phyloP scores from a whole-genome alignment of 2,113 vertebrate species.

The Agapornis roseicollis region DNA sequence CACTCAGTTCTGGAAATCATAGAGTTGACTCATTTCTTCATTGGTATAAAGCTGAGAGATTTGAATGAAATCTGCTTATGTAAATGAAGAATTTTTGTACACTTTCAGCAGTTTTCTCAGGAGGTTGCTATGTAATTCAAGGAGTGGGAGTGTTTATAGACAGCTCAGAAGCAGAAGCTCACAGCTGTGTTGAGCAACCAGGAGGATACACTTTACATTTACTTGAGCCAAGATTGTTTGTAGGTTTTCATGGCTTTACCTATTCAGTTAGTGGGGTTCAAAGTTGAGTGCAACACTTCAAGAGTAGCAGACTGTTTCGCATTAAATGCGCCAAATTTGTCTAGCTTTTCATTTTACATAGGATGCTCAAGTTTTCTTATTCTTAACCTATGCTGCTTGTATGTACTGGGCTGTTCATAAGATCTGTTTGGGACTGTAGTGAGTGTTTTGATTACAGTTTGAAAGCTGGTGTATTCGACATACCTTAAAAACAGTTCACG shows the following conservation, averaged over 20 bases:
- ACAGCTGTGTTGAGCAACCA: neutral
- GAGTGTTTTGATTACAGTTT: neutral
- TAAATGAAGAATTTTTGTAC: neutral
- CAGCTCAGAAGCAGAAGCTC: neutral
- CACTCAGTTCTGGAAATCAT: conserved; percentile 15
- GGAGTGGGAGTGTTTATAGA: neutral
- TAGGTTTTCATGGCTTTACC: neutral
- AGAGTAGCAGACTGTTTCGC: neutral
- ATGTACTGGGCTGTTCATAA: neutral
- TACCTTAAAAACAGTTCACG: neutral
- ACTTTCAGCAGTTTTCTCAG: neutral
- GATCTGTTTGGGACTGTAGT: neutral
- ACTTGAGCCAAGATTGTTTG: neutral
- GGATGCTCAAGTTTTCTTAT: neutral
- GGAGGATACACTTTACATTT: neutral
- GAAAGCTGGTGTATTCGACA: neutral
- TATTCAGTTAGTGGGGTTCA: neutral
- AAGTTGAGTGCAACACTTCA: neutral
- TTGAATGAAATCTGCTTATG: neutral
- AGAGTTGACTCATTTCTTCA: neutral
- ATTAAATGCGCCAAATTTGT: neutral
- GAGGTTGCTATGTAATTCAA: neutral
- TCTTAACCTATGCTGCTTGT: neutral
- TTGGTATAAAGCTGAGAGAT: neutral
- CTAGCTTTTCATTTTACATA: neutral